Evolutionary conservation across 2,797 vertebrate genomes (phyloP).

Genomic region (Coccyzus lansbergi): DNA sequence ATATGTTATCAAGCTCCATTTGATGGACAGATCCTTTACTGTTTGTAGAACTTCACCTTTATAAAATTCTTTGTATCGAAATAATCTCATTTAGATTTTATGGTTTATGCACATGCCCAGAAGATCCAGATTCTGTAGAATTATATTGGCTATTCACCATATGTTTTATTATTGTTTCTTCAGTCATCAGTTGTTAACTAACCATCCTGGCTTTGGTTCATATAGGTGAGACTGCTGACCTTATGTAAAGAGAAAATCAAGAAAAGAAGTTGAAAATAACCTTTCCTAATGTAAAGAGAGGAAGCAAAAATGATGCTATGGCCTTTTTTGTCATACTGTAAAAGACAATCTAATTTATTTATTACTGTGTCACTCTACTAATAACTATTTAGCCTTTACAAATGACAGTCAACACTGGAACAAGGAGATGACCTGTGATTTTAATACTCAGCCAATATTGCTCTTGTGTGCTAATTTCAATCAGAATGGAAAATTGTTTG

Average conservation of each 20-base stretch:
- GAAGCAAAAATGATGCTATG: background rate
- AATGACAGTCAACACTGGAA: conserved; percentile 15
- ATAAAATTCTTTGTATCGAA: background rate
- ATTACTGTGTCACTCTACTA: conserved; percentile 17
- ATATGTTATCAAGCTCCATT: background rate
- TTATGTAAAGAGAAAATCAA: background rate
- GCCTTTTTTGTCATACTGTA: background rate
- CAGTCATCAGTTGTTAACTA: conserved; percentile 43
- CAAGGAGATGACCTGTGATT: background rate
- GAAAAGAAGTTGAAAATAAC: conserved; percentile 1
- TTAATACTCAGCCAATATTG: background rate
- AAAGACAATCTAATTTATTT: conserved; percentile 39
- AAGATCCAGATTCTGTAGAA: background rate
- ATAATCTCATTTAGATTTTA: background rate
- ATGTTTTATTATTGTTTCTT: background rate
- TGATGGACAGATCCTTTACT: background rate
- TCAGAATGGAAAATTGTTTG: background rate
- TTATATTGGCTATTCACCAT: background rate
- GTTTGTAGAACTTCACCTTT: background rate
- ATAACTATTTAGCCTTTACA: conserved; percentile 29
- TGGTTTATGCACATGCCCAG: background rate
- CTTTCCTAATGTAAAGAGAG: background rate
- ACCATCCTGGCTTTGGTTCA: conserved; percentile 1
- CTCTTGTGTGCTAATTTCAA: background rate
- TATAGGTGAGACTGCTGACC: background rate